Base-by-base conservation (phyloP, 2,888 invertebrate species). In the Slavum lentiscoides region DNA sequence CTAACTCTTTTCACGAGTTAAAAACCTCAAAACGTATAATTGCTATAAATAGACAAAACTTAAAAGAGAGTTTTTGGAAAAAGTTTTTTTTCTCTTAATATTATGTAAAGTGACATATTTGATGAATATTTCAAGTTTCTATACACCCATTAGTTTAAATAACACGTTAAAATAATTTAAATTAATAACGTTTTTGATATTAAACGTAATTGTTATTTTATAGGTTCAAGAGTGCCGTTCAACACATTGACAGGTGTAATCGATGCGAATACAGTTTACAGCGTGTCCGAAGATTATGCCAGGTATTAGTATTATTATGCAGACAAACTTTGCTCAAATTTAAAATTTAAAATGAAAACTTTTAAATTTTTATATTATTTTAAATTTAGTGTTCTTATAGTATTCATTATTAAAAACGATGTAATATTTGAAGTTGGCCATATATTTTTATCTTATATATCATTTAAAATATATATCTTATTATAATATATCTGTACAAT, bases 231-330 rank as follows among this genome's bases (percentile, higher is more conserved):
- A 84, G 89, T 91, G 81, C 94, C 93, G 75, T 96, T 93, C 88
- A 96, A 96, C 86, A 94, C 94, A 0, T 88, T 96, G 62, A 95
- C 96, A 8, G 94, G 94, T 49, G 92, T 92, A 53, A 89, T 96
- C 64, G 96, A 96, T 86, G 96, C 92, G 73, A 95, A 95, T 86
- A 96, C 95, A 2, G 92, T 96, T 1, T 96, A 96, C 85, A 96
- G 96, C 67, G 93, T 94, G 9, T 93, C 91, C 74, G 95, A 95
- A 85, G 90, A 92, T 84, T 94, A 94, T 85, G 88, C 94, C 62
- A 92, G 84, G 84, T 84, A 82, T 8, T n/a, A 23, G 30, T 19
- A 1, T 49, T 37, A 2, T 59, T 67, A 15, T 59, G 9, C 8
- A 9, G 21, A 59, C 21, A 59, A 58, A 21, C 7, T 59, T 59